A percentile compares a stretch with the other conserved stretches of the same genome.
phyloP scores from a whole-genome alignment of 2,113 vertebrate genomes.

The Podilymbus podiceps region DNA sequence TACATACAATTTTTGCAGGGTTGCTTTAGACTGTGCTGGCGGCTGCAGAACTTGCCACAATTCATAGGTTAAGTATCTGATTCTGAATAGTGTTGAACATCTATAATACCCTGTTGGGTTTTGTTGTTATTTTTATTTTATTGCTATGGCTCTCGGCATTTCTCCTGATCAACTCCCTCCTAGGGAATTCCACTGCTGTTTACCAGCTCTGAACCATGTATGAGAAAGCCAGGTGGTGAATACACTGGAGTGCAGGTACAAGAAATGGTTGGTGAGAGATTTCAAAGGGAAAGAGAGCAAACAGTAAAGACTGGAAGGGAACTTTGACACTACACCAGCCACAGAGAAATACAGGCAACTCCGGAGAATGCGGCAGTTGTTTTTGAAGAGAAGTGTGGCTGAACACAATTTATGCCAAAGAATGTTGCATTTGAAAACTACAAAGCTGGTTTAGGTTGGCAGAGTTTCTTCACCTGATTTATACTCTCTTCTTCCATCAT shows the following conservation, averaged over 20 bases:
- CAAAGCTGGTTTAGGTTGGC: not conserved
- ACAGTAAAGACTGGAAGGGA: not conserved
- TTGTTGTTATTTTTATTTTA: constrained; percentile 48
- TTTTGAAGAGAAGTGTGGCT: not conserved
- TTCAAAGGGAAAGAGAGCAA: not conserved
- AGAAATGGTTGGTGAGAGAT: not conserved
- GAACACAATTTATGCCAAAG: not conserved
- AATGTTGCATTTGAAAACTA: not conserved
- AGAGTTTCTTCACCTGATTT: not conserved
- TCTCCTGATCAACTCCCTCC: not conserved
- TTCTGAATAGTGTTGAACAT: not conserved
- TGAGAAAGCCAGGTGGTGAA: not conserved
- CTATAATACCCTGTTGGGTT: not conserved
- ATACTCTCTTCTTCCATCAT: not conserved
- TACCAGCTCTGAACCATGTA: not conserved
- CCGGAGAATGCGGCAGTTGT: not conserved
- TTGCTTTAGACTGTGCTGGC: not conserved
- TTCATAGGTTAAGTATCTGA: not conserved
- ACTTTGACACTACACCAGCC: not conserved
- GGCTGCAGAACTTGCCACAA: not conserved
- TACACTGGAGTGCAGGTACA: not conserved
- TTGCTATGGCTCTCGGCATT: not conserved
- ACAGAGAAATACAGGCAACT: not conserved
- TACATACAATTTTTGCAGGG: constrained; percentile 7
- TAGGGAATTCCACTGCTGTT: constrained; percentile 17